phyloP scores from a whole-genome alignment of 2,797 vertebrate genomes.

The Siniperca scherzeri region DNA sequence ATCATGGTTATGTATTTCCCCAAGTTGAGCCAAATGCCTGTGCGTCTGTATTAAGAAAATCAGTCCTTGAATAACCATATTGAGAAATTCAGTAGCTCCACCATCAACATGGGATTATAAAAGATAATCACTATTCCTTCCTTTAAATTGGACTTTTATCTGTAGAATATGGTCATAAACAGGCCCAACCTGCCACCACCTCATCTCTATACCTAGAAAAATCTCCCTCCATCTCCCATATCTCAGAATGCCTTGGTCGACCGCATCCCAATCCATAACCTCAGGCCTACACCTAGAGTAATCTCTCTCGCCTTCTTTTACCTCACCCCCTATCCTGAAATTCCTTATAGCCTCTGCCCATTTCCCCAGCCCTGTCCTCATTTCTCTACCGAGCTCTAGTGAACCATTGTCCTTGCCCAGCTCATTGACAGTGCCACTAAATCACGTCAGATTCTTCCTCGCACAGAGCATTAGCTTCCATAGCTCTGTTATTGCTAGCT shows the following conservation, averaged over 20 bases:
- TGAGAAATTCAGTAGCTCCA: slow-evolving; percentile 19
- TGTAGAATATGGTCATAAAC: slow-evolving; percentile 13
- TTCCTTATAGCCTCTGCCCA: slow-evolving; percentile 67
- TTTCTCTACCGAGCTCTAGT: slow-evolving; percentile 75
- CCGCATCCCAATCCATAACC: slow-evolving; percentile 69
- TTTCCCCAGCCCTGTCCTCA: slow-evolving; percentile 71
- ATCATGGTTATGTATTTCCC: not conserved
- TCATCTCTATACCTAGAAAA: slow-evolving; percentile 34
- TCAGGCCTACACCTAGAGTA: slow-evolving; percentile 58
- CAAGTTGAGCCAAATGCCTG: not conserved
- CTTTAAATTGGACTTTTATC: slow-evolving; percentile 45
- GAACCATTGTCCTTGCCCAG: slow-evolving; percentile 80
- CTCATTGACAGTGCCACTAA: slow-evolving; percentile 75
- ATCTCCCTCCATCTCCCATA: slow-evolving; percentile 55
- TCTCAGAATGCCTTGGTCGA: slow-evolving; percentile 55
- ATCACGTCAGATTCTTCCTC: slow-evolving; percentile 74
- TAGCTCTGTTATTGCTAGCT: slow-evolving; percentile 69
- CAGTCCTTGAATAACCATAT: not conserved
- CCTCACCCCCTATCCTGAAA: slow-evolving; percentile 60
- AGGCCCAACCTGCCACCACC: slow-evolving; percentile 24
- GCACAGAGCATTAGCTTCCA: slow-evolving; percentile 72
- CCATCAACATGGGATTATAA: slow-evolving; percentile 28
- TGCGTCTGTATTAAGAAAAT: not conserved
- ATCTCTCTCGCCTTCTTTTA: slow-evolving; percentile 64
- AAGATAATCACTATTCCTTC: slow-evolving; percentile 6